Evolutionary conservation across 1,140 invertebrate genomes (phyloP).

Genomic region (Drosophila yakuba): DNA sequence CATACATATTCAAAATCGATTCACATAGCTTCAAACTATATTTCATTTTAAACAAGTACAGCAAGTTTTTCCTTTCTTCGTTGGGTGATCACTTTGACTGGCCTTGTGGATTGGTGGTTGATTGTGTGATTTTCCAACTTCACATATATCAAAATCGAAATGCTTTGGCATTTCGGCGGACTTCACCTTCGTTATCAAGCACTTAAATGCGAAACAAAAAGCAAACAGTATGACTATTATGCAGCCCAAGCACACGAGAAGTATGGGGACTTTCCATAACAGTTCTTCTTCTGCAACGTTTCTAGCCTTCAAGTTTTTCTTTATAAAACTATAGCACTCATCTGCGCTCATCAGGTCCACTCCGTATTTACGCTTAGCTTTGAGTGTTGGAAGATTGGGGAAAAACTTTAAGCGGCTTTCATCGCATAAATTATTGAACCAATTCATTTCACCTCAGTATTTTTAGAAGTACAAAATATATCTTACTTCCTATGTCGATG

Average conservation of each 20-base stretch:
- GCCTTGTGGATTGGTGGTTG: neutral
- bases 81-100: neutral
- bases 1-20: neutral
- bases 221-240: neutral
- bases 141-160: neutral
- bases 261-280: neutral
- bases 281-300: neutral
- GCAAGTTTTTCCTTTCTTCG: neutral
- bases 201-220: neutral
- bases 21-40: neutral
- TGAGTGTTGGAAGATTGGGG: neutral
- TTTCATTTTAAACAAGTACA: neutral
- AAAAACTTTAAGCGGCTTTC: conserved; percentile 1
- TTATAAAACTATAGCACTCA: conserved; percentile 8
- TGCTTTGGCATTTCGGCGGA: neutral
- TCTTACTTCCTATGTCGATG: neutral
- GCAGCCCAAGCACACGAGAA: neutral
- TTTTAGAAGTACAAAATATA: neutral
- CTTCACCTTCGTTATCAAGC: neutral
- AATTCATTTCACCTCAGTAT: neutral
- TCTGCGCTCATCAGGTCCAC: neutral
- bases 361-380: neutral
- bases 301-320: neutral
- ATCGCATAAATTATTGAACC: neutral
- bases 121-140: neutral